phyloP scores from a whole-genome alignment of 2,888 invertebrate genomes.

The Andricus curvator region DNA sequence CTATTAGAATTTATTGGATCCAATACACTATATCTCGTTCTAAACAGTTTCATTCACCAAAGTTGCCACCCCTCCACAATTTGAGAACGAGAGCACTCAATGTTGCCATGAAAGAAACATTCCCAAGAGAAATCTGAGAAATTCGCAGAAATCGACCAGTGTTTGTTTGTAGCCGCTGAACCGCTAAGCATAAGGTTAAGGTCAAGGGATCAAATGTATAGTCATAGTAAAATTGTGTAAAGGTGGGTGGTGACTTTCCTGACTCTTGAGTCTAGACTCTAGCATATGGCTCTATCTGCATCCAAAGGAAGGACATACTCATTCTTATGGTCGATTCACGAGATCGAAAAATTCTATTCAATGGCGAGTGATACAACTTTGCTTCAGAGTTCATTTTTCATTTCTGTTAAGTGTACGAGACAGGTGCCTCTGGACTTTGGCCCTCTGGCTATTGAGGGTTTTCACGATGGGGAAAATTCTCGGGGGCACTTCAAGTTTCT shows the following conservation, averaged over 20 bases:
- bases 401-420: neutral
- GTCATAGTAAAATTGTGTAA: neutral
- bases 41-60: neutral
- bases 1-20: neutral
- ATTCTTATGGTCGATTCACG: constrained; percentile 1
- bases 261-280: neutral
- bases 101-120: neutral
- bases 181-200: neutral
- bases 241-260: neutral
- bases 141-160: neutral
- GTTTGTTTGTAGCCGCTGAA: neutral
- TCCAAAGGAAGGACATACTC: neutral
- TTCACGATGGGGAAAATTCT: neutral
- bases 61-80: neutral
- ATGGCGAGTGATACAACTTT: neutral
- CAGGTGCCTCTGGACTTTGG: constrained; percentile 1
- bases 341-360: neutral
- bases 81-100: constrained; percentile 7
- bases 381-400: neutral
- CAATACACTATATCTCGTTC: neutral
- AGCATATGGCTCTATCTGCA: neutral
- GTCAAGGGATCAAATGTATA: neutral
- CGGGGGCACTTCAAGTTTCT: neutral
- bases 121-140: neutral
- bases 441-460: neutral